Percentiles rank a stretch among this genome's conserved stretches.
These are phyloP conservation scores for Philantomba maxwellii DNA, from an alignment of 2,113 vertebrate genomes.

Conservation along the genomic window DNA sequence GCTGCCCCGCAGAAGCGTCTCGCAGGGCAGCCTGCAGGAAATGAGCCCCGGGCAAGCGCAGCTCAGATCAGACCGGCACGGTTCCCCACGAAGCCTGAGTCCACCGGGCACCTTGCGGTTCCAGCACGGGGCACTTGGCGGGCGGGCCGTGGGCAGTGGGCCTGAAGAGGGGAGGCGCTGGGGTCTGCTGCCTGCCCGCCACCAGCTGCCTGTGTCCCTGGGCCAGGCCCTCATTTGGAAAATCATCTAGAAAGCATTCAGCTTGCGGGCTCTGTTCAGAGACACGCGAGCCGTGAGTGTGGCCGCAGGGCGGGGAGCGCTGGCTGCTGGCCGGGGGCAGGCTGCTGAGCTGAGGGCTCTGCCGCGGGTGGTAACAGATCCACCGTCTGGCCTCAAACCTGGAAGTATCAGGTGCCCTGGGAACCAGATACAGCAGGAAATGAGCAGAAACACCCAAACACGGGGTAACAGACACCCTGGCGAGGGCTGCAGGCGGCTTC, in stretches of 20 bases:
- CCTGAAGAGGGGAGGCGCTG: not conserved
- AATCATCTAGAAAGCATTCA: not conserved
- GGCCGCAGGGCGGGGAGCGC: not conserved
- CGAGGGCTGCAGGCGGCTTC: not conserved
- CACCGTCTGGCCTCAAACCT: slow-evolving; percentile 1
- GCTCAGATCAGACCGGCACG: not conserved
- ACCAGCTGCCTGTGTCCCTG: not conserved
- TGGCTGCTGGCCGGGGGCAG: not conserved
- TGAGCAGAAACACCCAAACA: slow-evolving; percentile 54
- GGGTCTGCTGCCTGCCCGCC: not conserved
- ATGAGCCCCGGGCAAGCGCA: not conserved
- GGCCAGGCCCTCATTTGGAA: not conserved
- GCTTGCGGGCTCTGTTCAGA: not conserved
- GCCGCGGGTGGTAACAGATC: not conserved
- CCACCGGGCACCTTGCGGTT: fast-evolving
- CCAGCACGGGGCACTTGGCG: not conserved
- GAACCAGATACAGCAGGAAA: slow-evolving; percentile 29
- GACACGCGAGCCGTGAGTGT: not conserved
- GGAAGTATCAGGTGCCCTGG: slow-evolving; percentile 55
- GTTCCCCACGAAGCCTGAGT: fast-evolving
- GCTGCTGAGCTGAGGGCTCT: not conserved
- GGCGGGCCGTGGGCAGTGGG: not conserved
- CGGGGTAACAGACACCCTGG: slow-evolving; percentile 9
- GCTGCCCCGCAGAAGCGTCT: too few relatives aligned
- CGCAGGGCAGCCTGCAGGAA: not conserved